These are phyloP conservation scores for Choloepus hoffmanni DNA, from an alignment of 2,113 vertebrate species.

Conservation along the genomic window DNA sequence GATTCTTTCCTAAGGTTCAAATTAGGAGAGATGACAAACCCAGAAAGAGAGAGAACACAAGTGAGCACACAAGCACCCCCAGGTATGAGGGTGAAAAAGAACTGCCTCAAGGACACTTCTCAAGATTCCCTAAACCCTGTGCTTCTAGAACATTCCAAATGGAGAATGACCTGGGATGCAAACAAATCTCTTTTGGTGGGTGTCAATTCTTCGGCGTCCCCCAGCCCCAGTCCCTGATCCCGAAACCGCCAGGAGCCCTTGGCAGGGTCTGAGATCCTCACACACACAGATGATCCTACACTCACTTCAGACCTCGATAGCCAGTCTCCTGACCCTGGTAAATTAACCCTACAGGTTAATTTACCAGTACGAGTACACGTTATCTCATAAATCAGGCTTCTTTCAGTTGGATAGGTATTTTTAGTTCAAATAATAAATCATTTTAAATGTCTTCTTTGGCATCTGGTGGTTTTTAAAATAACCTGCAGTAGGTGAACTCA, in stretches of 20 bases:
- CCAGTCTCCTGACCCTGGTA: background rate
- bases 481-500: background rate
- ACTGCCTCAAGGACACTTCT: background rate
- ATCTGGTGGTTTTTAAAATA: background rate
- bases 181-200: background rate
- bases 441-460: background rate
- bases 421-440: background rate
- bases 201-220: background rate
- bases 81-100: background rate
- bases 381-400: background rate
- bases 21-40: background rate
- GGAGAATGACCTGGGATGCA: background rate
- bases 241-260: background rate
- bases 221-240: background rate
- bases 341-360: background rate
- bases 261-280: background rate
- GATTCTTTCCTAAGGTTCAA: background rate
- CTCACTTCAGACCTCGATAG: background rate
- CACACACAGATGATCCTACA: accelerated
- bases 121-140: background rate
- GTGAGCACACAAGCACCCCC: background rate
- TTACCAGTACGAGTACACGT: too few species aligned
- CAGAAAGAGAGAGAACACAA: background rate
- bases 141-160: constrained; percentile 29
- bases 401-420: background rate